phyloP scores from a whole-genome alignment of 92 coral and sea anemone species.

The Umimayanthus chanpuru region DNA sequence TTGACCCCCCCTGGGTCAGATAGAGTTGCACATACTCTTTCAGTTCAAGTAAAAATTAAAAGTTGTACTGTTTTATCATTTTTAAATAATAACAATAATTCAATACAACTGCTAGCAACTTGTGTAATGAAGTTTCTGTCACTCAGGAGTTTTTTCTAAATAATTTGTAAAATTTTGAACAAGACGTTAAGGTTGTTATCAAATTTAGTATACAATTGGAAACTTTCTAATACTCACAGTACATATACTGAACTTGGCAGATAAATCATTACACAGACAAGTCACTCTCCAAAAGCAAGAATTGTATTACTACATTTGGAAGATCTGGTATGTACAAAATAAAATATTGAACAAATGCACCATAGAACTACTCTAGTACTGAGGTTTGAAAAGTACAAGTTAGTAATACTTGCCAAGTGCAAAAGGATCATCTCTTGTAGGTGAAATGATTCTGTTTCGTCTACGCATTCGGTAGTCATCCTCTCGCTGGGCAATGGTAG shows the following conservation, averaged over 20 bases:
- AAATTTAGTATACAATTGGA: too few relatives aligned
- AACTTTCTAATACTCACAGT: background rate
- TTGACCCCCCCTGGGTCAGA: too few relatives aligned
- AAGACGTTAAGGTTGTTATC: too few relatives aligned
- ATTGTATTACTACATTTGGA: background rate
- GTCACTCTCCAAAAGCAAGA: background rate
- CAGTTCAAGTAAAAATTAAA: too few relatives aligned
- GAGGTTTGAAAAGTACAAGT: background rate
- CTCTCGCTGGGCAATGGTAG: conserved; percentile 94
- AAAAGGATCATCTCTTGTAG: conserved; percentile 93
- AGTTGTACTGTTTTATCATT: too few relatives aligned
- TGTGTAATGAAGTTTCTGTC: too few relatives aligned
- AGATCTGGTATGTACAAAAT: background rate
- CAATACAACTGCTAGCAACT: too few relatives aligned
- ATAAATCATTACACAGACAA: conserved; percentile 4
- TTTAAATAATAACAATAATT: too few relatives aligned
- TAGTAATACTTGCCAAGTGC: conserved; percentile 90
- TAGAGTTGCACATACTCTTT: too few relatives aligned
- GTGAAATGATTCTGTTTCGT: conserved; percentile 92
- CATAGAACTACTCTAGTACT: too few relatives aligned
- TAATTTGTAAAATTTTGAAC: too few relatives aligned
- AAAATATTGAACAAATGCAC: background rate
- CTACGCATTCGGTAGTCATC: conserved; percentile 93
- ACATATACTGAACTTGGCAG: background rate
- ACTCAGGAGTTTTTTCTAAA: too few relatives aligned